Base-by-base conservation (phyloP, 2,113 vertebrate genomes). In the Paracanthobrama guichenoti region DNA sequence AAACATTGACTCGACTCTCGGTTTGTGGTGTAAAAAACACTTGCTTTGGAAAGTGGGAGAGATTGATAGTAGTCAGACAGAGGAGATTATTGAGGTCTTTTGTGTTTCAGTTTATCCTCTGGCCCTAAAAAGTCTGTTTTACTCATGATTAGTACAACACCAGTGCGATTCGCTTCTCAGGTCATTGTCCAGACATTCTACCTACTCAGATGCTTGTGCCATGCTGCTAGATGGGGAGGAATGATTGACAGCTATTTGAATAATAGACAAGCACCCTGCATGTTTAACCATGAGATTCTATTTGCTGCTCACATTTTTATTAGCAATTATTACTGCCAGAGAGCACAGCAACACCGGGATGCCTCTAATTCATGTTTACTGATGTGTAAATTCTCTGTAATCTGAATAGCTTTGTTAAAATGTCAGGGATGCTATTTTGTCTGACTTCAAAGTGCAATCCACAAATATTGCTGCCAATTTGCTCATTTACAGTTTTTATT, bases 331-430 rank as follows among this genome's bases (percentile, higher is more conserved):
- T 80, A 83, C 62, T 80, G 84, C 83, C 81, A 85, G 75, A 75
- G 39, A 78, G 80, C 69, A 82, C 48, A 39, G 73, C 79, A 81
- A 67, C 69, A 83, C 78, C 66, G 75, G 79, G 72, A 79, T 83
- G 66, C 28, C 75, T 60, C 75, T 85, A 83, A 83, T 85, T 85
- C 64, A 76, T 88, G 83, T 84, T 79, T 87, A 85, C 83, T 83
- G 83, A 82, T 85, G 82, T 83, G 78, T 74, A 79, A 86, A 85
- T 86, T 82, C 81, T 60, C 59, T 71, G 76, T 74, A 82, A 72
- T 84, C 75, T 83, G 76, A 88, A 87, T 66, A 78, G 80, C 80
- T 85, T 87, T 81, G 82, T 88, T 87, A 83, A 88, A 88, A 85
- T 87, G 85, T 88, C 87, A 84, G 22, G 60, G 50, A 75, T 85